Evolutionary conservation across 1,140 invertebrate species (phyloP), one percentile per base, ranked within the genome.

Genomic region (Aphelinus certus): DNA sequence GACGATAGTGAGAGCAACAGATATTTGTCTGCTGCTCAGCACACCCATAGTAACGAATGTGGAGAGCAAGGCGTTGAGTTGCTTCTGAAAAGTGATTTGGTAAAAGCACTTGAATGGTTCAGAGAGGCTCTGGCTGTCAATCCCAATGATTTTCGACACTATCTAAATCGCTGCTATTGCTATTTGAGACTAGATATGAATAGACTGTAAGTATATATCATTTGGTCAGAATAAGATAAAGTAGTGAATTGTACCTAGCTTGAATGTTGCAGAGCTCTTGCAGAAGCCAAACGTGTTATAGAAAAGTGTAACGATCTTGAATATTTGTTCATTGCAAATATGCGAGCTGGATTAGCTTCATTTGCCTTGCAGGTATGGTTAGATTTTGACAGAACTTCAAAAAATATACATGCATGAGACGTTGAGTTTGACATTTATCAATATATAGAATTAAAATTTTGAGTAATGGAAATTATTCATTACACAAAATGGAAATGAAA

Each of bases 161-260:
- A 53, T 46, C 55, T 71, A 7, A 71, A 71, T 45, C 48, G 7
- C 5, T 53, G 58, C 9, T 62, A 71, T 45, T 71, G 60, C 55
- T 55, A 53, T 55, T 48, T 71, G 46, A 42, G 48, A 45, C 3
- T 53, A 3, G 55, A 53, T 45, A n/a, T 60, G 9, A 26, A 48
- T 61, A 3, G 6, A 42, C 5, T 61, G 47, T 61, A 49, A 70
- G 46, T 60, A 58, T 47, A 48, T 3, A 3, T 45, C 26, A 26
- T 26, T 26, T 26, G 26, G 26, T 26, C 26, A 26, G 26, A 26
- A 26, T 26, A 26, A 26, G 26, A 26, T 26, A 26, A 26, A 26
- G 26, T 26, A 26, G 26, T 26, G 26, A 26, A 26, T 26, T 26
- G 26, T 26, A 26, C 26, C 26, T 26, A 26, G 26, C 7, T n/a